These are phyloP conservation scores for Galeopterus variegatus DNA, from an alignment of 2,113 vertebrate genomes.

Conservation along the genomic window DNA sequence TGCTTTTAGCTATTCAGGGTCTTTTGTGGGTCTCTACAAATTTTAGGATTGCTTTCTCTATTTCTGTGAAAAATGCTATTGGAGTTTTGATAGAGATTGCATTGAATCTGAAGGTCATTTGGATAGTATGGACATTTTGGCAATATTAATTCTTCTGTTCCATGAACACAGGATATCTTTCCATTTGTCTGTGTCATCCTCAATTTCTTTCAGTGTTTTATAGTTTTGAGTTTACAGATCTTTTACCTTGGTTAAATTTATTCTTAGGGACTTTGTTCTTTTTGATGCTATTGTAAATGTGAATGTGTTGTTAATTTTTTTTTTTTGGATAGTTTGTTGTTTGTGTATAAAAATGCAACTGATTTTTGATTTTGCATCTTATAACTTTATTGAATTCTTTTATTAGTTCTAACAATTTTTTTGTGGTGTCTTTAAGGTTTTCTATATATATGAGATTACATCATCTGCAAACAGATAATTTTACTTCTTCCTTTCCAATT, in stretches of 20 bases:
- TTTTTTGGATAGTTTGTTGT: background rate
- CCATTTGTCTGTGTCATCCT: background rate
- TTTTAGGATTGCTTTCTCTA: background rate
- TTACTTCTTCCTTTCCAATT: background rate
- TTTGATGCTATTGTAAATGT: background rate
- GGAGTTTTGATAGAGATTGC: background rate
- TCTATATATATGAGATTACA: background rate
- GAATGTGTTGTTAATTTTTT: background rate
- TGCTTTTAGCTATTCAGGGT: background rate
- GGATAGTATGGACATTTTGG: background rate
- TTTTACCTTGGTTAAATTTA: slow-evolving; percentile 13
- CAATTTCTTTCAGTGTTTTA: background rate
- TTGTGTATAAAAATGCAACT: background rate
- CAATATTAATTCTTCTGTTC: background rate
- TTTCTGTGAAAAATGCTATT: background rate
- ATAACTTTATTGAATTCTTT: background rate
- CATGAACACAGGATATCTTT: background rate
- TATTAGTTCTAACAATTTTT: background rate
- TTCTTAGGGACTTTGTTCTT: background rate
- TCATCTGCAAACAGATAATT: background rate
- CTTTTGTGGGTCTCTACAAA: background rate
- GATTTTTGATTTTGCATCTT: background rate
- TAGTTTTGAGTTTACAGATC: background rate
- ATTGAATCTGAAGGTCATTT: background rate
- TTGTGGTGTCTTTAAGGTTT: background rate